Conservation (phyloP, 2,797 vertebrate genomes). For the Pampus argenteus region DNA sequence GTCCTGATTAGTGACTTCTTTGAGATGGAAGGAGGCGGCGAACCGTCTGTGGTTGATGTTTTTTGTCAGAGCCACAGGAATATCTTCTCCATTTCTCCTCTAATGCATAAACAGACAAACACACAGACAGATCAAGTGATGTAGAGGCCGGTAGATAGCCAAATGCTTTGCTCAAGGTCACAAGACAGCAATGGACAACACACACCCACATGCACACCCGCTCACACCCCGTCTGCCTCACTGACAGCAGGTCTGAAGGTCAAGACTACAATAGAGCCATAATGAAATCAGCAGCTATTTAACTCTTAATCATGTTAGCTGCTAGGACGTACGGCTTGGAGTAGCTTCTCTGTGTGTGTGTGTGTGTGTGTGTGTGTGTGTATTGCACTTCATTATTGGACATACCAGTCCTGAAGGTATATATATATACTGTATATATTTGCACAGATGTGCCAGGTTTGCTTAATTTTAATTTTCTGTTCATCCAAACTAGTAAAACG, state of each 20-base stretch:
- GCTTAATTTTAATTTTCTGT: no score
- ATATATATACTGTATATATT: background rate
- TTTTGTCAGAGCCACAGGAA: conserved; percentile 95
- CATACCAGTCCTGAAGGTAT: conserved; percentile 27
- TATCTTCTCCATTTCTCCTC: conserved; percentile 97
- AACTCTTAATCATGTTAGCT: conserved; percentile 77
- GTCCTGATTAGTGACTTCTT: conserved; percentile 94
- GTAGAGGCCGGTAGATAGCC: conserved; percentile 23
- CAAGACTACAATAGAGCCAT: conserved; percentile 75
- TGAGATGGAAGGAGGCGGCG: conserved; percentile 94
- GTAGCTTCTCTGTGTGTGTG: conserved; percentile 33
- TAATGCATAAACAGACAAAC: conserved; percentile 71
- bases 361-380: conserved; percentile 22
- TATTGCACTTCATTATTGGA: conserved; percentile 43
- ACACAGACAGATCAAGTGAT: conserved; percentile 30
- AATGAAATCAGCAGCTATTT: conserved; percentile 82
- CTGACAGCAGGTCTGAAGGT: conserved; percentile 78
- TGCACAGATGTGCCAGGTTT: no score
- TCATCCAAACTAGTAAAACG: no score
- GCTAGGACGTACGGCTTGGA: conserved; percentile 64
- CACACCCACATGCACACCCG: background rate
- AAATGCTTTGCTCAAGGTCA: conserved; percentile 70
- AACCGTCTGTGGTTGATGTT: conserved; percentile 98
- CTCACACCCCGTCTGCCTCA: conserved; percentile 15
- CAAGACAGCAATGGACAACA: conserved; percentile 25